Conservation (phyloP, 2,888 invertebrate genomes). For the Elegia similella region DNA sequence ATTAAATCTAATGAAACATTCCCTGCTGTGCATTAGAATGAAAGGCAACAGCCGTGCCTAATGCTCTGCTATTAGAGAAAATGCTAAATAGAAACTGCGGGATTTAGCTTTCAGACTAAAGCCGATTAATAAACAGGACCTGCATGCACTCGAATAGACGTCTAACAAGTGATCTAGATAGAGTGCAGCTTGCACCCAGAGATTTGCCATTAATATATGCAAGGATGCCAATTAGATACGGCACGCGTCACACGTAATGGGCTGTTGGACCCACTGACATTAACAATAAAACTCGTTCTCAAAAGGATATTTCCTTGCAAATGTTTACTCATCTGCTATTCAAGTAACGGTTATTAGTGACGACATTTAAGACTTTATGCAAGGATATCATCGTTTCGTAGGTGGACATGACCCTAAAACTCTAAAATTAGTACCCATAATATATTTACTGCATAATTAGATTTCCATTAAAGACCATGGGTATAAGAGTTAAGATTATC, state of each 20-base stretch:
- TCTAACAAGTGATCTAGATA: constrained; percentile 52
- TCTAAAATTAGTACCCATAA: constrained; percentile 6
- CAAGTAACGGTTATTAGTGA: constrained; percentile 59
- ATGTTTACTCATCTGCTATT: constrained; percentile 30
- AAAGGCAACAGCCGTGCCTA: constrained; percentile 12
- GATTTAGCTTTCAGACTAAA: constrained; percentile 61
- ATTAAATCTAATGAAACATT: background rate
- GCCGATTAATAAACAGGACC: constrained; percentile 59
- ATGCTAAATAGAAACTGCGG: constrained; percentile 65
- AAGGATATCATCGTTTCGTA: constrained; percentile 39
- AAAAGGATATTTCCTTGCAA: constrained; percentile 50
- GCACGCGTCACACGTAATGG: constrained; percentile 49
- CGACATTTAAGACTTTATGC: constrained; percentile 49
- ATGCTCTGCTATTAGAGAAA: constrained; percentile 38
- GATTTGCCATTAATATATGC: constrained; percentile 57
- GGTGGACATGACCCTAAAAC: constrained; percentile 48
- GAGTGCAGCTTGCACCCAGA: constrained; percentile 27
- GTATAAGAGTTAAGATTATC: background rate
- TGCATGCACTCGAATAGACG: constrained; percentile 50
- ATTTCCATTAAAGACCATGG: background rate
- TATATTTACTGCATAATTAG: background rate
- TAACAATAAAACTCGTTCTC: constrained; percentile 48
- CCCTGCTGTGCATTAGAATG: constrained; percentile 6
- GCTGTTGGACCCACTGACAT: constrained; percentile 43
- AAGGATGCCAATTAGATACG: constrained; percentile 71